Evolutionary conservation across 2,888 invertebrate genomes (phyloP).

Genomic region (Globia sparganii): DNA sequence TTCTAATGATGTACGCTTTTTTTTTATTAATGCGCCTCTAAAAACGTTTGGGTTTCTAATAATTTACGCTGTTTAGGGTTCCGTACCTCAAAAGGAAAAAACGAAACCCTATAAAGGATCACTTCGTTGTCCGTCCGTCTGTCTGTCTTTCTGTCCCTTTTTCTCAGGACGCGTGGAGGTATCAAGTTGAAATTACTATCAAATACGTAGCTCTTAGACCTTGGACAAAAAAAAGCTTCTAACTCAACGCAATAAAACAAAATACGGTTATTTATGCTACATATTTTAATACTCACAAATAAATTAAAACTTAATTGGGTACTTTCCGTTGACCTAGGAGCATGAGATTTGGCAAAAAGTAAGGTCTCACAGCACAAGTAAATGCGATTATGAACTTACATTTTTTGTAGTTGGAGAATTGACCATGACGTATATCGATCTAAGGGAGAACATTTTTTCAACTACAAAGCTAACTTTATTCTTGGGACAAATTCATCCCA

Average conservation of each 20-base stretch:
- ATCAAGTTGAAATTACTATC: constrained; percentile 1
- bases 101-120: not conserved
- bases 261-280: not conserved
- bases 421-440: not conserved
- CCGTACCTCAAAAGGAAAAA: not conserved
- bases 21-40: not conserved
- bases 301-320: not conserved
- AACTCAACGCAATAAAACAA: no score
- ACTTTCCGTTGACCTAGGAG: not conserved
- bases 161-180: not conserved
- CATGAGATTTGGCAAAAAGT: not conserved
- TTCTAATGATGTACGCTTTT: not conserved
- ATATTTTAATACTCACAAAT: no score
- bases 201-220: not conserved
- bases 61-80: no score
- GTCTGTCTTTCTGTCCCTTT: not conserved
- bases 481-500: not conserved
- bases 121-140: not conserved
- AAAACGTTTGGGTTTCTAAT: not conserved
- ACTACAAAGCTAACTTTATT: not conserved
- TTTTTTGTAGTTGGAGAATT: not conserved
- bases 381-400: no score
- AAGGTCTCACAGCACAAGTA: not conserved
- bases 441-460: no score
- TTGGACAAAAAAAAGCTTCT: not conserved